Conservation (phyloP, 1,140 invertebrate species). For the Drosophila pseudoananassae region DNA sequence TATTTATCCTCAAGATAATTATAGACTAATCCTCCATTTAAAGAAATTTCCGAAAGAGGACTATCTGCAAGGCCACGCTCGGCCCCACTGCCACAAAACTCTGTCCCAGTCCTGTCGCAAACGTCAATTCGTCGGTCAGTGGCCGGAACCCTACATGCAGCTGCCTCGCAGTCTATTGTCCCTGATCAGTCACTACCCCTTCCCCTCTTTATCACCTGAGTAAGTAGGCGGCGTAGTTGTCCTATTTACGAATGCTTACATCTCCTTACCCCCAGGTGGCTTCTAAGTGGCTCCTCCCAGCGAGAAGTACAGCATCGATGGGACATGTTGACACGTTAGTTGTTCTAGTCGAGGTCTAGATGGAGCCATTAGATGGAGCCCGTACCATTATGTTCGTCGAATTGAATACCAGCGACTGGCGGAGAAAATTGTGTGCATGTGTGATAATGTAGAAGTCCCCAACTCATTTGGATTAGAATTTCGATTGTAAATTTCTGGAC, state of each 20-base stretch:
- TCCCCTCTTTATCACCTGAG: background rate
- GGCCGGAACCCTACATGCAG: background rate
- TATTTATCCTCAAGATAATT: background rate
- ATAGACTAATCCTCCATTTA: background rate
- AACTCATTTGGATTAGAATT: background rate
- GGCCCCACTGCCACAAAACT: background rate
- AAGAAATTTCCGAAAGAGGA: background rate
- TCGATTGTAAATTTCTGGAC: background rate
- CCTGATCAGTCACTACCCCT: background rate
- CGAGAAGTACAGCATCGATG: background rate
- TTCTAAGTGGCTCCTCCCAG: background rate
- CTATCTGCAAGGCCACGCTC: background rate
- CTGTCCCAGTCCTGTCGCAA: background rate
- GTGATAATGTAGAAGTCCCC: background rate
- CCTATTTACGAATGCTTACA: background rate
- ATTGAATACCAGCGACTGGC: background rate
- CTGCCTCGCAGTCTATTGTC: background rate
- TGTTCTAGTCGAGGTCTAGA: background rate
- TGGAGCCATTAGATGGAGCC: background rate
- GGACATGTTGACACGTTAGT: background rate
- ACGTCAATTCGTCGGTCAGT: background rate
- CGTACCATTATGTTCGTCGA: background rate
- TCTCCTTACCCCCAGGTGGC: background rate
- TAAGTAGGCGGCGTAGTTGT: background rate
- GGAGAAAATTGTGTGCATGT: background rate